Evolutionary conservation across 2,113 vertebrate genomes (phyloP).

Genomic region (Sapayoa aenigma): DNA sequence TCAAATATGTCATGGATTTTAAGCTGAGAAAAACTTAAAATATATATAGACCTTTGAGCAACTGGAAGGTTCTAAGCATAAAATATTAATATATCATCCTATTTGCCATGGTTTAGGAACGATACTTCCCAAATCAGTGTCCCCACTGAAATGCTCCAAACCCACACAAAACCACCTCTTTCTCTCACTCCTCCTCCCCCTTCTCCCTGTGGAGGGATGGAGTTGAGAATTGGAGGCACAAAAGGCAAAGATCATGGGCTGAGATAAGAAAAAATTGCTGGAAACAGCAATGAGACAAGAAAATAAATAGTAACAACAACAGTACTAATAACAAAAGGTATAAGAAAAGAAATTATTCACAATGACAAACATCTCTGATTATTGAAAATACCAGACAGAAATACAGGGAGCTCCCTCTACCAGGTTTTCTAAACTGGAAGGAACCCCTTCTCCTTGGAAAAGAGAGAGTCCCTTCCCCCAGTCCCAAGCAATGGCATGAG

Average conservation of each 20-base stretch:
- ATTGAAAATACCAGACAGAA: neutral
- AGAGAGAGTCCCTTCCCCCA: neutral
- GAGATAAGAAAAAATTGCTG: neutral
- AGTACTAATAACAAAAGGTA: neutral
- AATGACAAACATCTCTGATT: neutral
- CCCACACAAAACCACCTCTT: neutral
- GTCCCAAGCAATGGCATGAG: neutral
- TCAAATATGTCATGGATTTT: neutral
- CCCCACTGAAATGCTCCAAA: fast-evolving
- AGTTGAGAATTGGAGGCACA: neutral
- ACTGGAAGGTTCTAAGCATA: neutral
- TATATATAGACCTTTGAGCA: neutral
- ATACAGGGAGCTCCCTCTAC: neutral
- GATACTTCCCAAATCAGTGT: neutral
- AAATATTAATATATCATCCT: neutral
- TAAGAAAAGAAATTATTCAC: neutral
- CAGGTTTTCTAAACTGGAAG: neutral
- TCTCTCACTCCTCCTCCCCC: too few relatives aligned
- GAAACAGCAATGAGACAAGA: neutral
- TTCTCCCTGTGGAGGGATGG: neutral
- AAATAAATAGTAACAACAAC: neutral
- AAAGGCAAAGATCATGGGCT: fast-evolving
- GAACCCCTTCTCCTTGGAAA: neutral
- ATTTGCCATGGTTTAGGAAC: neutral
- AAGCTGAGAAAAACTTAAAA: neutral